These are phyloP conservation scores for Euproctis similis DNA, from an alignment of 2,888 invertebrate genomes.

Conservation along the genomic window DNA sequence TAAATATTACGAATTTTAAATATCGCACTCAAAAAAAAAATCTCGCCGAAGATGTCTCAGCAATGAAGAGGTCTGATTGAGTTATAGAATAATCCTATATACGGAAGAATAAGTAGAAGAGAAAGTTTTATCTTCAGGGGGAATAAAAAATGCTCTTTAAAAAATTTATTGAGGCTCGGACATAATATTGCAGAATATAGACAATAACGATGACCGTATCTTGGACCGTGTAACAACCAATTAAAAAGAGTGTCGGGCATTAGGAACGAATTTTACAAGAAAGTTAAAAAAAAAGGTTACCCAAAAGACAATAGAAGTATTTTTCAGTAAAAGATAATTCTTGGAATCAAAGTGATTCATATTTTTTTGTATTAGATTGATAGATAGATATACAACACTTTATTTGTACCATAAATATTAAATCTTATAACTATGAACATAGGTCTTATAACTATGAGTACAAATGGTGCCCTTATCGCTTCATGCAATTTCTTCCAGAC, in stretches of 20 bases:
- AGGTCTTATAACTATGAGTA: no score
- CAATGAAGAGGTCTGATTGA: not conserved
- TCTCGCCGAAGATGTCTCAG: not conserved
- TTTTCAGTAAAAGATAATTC: no score
- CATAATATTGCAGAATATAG: slow-evolving; percentile 7
- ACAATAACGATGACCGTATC: slow-evolving; percentile 4
- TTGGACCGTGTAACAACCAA: slow-evolving; percentile 3
- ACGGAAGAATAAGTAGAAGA: not conserved
- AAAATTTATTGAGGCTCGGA: slow-evolving; percentile 6
- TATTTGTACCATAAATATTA: no score
- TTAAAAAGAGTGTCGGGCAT: slow-evolving; percentile 5
- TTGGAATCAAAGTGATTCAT: no score
- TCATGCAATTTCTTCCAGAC: no score
- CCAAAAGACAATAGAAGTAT: no score
- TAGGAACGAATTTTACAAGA: slow-evolving; percentile 7
- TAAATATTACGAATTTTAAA: no score
- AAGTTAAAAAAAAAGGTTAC: no score
- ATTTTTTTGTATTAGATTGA: no score
- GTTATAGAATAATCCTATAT: not conserved
- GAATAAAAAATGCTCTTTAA: not conserved
- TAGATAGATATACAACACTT: no score
- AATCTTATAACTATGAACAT: no score
- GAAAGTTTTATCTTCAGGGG: slow-evolving; percentile 4
- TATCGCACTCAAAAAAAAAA: not conserved
- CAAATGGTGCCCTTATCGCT: no score